Evolutionary conservation across 1,140 invertebrate species (phyloP).

Genomic region (Drosophila sechellia): DNA sequence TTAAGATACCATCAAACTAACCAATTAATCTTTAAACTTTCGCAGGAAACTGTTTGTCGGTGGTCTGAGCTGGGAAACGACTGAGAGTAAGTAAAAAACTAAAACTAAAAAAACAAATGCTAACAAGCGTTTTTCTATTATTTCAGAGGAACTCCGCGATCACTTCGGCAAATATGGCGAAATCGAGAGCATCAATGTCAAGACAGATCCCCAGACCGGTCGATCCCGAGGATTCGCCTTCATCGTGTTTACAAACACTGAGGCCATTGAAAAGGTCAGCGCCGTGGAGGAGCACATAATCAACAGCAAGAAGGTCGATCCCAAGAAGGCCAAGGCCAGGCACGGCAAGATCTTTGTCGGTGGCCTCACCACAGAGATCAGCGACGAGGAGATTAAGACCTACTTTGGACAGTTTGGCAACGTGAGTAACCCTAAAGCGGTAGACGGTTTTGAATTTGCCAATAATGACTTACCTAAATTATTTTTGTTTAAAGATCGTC

Average conservation of each 20-base stretch:
- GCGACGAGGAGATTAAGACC: conserved; percentile 96
- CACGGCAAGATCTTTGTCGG: conserved; percentile 98
- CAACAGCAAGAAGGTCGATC: conserved; percentile 97
- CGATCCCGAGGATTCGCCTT: conserved; percentile 97
- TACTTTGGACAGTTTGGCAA: conserved; percentile 96
- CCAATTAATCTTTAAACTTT: conserved; percentile 73
- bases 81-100: conserved; percentile 92
- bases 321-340: conserved; percentile 96
- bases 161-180: conserved; percentile 95
- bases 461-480: background rate
- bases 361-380: conserved; percentile 94
- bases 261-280: conserved; percentile 96
- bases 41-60: conserved; percentile 99
- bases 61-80: conserved; percentile 98
- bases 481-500: conserved; percentile 88
- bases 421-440: conserved; percentile 86
- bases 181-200: conserved; percentile 97
- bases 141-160: conserved; percentile 95
- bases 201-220: conserved; percentile 95
- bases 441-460: background rate
- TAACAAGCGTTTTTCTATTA: conserved; percentile 26
- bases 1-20: conserved; percentile 21
- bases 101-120: background rate
- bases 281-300: conserved; percentile 94
- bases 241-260: conserved; percentile 95